Base-by-base conservation (phyloP, 2,113 vertebrate species). In the Apistogramma diplotaenia region DNA sequence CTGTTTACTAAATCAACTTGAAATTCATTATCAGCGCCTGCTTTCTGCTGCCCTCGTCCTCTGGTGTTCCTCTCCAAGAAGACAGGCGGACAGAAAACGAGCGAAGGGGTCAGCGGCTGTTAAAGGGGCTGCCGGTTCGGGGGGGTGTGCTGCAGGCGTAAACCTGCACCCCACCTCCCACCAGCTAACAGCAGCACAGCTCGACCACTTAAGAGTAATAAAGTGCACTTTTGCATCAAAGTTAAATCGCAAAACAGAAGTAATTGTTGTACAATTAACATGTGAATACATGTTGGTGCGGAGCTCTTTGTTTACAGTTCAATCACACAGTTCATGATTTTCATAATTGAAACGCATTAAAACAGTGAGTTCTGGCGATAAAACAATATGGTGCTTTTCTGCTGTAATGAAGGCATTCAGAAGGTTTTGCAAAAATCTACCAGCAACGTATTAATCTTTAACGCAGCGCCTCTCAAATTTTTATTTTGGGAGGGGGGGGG, bases 1-100 rank as follows among this genome's bases (percentile, higher is more conserved):
- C 85, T 73, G 88, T 87, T 88, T 89, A 87, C 87, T 73, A 56
- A 84, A 84, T 86, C 56, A 82, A 84, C 49, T 81, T 78, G 12
- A 85, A 85, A 79, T 86, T 87, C 87, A 89, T 89, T 87, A 91
- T 86, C 77, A 81, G 4, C n/a, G 61, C 80, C 55, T 88, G 67
- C 78, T 82, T 77, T 73, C 75, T 90, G 81, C 13, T 62, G 57
- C 56, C 61, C 81, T 89, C 65, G 56, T 49, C 37, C 37, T 31
- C 76, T 77, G 76, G 80, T 93, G 94, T 96, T 95, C 94, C 91
- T 94, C 62, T 79, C 78, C 8, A 9, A 74, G 77, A 70, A 92
- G 92, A 94, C 27, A 31, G 46, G 58, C 18, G 33, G 74, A 74
- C 9, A 9, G 37, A 78, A 15, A 74, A 10, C 76, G 57, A 73